phyloP scores from a whole-genome alignment of 2,113 vertebrate species.

The Phyllostomus discolor region DNA sequence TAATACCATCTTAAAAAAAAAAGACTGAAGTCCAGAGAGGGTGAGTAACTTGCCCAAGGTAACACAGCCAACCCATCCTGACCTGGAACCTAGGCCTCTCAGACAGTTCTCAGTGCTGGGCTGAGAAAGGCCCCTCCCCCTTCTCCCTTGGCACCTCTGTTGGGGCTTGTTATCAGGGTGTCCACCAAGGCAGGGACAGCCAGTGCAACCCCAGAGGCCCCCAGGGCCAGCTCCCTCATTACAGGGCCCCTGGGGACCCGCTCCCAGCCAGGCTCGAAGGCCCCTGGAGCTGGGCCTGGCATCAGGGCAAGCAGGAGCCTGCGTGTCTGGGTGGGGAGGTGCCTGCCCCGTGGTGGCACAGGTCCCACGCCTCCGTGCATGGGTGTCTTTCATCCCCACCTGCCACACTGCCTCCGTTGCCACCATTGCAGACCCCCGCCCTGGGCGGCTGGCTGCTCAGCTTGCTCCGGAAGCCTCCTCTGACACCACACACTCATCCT shows the following conservation, averaged over 20 bases:
- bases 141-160: background rate
- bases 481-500: background rate
- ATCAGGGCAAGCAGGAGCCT: background rate
- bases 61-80: background rate
- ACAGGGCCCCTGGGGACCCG: background rate
- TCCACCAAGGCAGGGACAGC: background rate
- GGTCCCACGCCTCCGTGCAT: background rate
- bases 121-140: background rate
- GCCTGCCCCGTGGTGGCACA: too few species aligned
- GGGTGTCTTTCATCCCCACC: background rate
- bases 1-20: too few species aligned
- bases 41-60: background rate
- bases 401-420: fast-evolving
- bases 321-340: fast-evolving
- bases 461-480: background rate
- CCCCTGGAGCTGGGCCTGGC: background rate
- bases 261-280: background rate
- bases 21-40: background rate
- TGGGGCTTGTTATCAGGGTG: background rate
- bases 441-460: background rate
- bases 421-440: too few species aligned
- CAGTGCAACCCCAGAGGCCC: background rate
- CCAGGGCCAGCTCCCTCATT: background rate
- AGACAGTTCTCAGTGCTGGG: background rate
- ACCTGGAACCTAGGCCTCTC: background rate